Conservation (phyloP, 1,140 invertebrate species). For the Ephestia elutella region DNA sequence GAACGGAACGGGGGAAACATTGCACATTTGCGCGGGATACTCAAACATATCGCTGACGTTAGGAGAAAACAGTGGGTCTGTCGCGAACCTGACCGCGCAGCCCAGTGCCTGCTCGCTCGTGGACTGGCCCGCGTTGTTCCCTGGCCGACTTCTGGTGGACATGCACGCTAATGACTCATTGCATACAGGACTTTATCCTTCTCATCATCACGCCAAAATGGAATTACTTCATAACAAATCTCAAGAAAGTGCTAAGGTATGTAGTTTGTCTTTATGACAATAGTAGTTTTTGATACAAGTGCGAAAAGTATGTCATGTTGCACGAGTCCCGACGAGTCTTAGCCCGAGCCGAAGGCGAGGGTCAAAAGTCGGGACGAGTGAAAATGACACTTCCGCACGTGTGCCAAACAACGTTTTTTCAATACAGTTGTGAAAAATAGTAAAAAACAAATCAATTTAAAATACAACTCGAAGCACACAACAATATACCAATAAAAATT, state of each 20-base stretch:
- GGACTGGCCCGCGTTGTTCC: conserved; percentile 74
- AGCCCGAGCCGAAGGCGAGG: no score
- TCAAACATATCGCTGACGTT: conserved; percentile 53
- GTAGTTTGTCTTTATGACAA: not conserved
- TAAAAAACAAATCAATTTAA: no score
- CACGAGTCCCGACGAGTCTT: no score
- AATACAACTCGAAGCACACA: no score
- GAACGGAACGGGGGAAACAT: conserved; percentile 79
- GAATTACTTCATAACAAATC: conserved; percentile 83
- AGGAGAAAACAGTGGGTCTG: conserved; percentile 33
- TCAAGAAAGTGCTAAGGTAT: conserved; percentile 81
- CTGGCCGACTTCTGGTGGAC: conserved; percentile 79
- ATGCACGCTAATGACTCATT: conserved; percentile 79
- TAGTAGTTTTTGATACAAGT: no score
- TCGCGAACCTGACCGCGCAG: conserved; percentile 80
- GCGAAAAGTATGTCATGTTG: no score
- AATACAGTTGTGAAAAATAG: no score
- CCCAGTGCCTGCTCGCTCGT: conserved; percentile 78
- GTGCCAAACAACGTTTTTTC: no score
- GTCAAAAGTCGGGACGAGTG: no score
- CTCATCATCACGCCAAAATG: conserved; percentile 84
- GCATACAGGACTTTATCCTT: conserved; percentile 67
- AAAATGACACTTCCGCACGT: no score
- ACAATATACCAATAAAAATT: no score
- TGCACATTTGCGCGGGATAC: conserved; percentile 83